Evolutionary conservation across 2,113 vertebrate genomes (phyloP).

Genomic region (Chloebia gouldiae): DNA sequence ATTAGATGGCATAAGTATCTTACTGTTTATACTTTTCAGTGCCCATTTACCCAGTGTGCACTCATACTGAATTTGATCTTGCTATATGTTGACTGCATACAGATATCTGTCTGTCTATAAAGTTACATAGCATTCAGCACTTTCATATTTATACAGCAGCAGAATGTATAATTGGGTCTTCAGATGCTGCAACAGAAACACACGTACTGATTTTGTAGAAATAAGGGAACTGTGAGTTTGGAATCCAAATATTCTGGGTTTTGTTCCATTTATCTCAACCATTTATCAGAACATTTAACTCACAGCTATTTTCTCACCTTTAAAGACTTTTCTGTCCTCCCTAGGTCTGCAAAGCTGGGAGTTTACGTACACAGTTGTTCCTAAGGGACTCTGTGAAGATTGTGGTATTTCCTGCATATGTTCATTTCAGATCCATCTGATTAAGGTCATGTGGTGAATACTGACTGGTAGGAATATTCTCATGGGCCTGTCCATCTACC

Average conservation of each 20-base stretch:
- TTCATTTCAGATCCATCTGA: background rate
- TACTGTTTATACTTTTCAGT: background rate
- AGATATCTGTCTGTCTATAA: background rate
- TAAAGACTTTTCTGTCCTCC: background rate
- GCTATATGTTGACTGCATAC: background rate
- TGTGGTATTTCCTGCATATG: background rate
- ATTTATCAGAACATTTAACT: background rate
- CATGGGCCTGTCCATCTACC: background rate
- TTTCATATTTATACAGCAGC: background rate
- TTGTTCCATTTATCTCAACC: background rate
- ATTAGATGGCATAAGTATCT: background rate
- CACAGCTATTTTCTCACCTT: background rate
- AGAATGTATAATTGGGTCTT: rapidly evolving
- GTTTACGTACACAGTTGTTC: background rate
- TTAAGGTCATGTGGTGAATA: background rate
- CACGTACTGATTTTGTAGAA: background rate
- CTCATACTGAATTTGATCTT: background rate
- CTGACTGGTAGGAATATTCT: background rate
- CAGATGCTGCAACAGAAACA: background rate
- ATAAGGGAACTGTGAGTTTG: background rate
- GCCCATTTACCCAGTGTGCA: background rate
- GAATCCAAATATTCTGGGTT: background rate
- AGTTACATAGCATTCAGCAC: background rate
- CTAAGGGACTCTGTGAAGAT: background rate
- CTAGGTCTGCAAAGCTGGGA: background rate